Percentiles rank a stretch among this genome's conserved stretches.
Evolutionary conservation across 2,888 invertebrate species (phyloP).

Genomic region (Lasioglossum figueresi): DNA sequence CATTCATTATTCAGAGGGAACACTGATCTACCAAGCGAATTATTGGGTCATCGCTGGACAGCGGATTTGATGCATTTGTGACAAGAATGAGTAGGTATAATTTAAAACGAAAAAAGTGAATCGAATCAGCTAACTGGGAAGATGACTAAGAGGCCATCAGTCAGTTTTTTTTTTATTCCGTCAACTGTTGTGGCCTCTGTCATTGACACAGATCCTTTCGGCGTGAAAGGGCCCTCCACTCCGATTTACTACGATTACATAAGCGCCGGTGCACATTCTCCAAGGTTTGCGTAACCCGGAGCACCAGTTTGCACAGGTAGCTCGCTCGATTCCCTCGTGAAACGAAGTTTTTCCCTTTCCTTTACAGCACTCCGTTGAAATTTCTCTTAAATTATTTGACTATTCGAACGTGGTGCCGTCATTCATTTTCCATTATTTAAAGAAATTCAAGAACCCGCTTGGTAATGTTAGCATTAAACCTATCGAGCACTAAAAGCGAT

Average conservation of each 20-base stretch:
- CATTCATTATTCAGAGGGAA: neutral
- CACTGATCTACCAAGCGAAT: neutral
- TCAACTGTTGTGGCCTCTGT: slow-evolving; percentile 21
- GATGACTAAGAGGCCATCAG: neutral
- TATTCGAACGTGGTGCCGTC: neutral
- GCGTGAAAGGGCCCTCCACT: slow-evolving; percentile 52
- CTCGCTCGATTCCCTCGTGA: neutral
- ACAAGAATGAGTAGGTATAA: too few relatives aligned
- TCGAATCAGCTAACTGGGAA: neutral
- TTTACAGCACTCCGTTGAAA: neutral
- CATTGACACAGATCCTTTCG: slow-evolving; percentile 52
- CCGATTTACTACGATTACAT: slow-evolving; percentile 31
- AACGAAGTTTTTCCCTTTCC: neutral
- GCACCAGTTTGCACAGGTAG: neutral
- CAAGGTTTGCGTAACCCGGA: slow-evolving; percentile 19
- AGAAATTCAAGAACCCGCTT: neutral
- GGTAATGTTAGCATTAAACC: neutral
- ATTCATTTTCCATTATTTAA: too few relatives aligned
- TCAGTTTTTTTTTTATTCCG: neutral
- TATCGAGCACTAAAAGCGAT: too few relatives aligned
- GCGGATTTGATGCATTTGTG: too few relatives aligned
- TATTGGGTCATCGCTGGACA: neutral
- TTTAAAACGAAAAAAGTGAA: neutral
- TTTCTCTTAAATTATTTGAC: neutral
- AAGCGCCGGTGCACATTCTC: slow-evolving; percentile 38